Evolutionary conservation across 1,140 invertebrate genomes (phyloP).

Genomic region (Cotesia glomerata): DNA sequence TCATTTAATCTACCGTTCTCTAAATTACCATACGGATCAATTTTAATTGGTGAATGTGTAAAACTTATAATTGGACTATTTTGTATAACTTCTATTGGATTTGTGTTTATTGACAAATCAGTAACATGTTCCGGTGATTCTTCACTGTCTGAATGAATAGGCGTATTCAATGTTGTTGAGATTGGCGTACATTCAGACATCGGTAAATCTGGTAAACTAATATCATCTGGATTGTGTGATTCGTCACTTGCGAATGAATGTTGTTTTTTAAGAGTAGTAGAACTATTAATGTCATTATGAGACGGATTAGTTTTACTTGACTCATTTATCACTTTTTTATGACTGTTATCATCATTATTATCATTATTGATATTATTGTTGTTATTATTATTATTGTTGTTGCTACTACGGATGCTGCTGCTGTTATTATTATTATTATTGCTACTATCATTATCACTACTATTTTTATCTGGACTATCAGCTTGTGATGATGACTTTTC

Average conservation of each 20-base stretch:
- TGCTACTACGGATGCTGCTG: background rate
- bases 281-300: background rate
- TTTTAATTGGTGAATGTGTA: slow-evolving; percentile 51
- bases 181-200: slow-evolving; percentile 56
- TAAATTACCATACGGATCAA: slow-evolving; percentile 40
- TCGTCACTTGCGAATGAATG: slow-evolving; percentile 51
- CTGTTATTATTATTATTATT: background rate
- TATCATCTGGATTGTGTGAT: slow-evolving; percentile 56
- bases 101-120: slow-evolving; percentile 50
- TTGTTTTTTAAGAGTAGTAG: slow-evolving; percentile 43
- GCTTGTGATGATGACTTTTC: slow-evolving; percentile 8
- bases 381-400: background rate
- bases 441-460: background rate
- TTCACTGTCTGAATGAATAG: slow-evolving; percentile 59
- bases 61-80: slow-evolving; percentile 60
- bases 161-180: slow-evolving; percentile 59
- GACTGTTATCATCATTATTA: background rate
- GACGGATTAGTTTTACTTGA: background rate
- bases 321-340: background rate
- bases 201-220: slow-evolving; percentile 57
- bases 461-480: background rate
- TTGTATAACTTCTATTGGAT: slow-evolving; percentile 58
- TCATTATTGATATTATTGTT: background rate
- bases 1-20: slow-evolving; percentile 22
- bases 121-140: slow-evolving; percentile 51